phyloP scores from a whole-genome alignment of 2,888 invertebrate species.

The Hirudinaria manillensis region DNA sequence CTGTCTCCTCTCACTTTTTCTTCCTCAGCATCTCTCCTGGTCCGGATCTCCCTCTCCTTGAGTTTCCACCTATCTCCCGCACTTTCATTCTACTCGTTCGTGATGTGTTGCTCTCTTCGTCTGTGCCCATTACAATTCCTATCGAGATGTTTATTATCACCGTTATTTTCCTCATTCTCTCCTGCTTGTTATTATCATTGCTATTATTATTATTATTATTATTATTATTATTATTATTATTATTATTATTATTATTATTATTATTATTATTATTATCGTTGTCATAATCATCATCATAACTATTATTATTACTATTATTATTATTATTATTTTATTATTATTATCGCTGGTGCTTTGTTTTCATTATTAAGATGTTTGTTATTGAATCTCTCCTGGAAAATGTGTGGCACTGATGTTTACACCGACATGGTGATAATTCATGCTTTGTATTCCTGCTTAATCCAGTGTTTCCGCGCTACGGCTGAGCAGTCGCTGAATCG shows the following conservation, averaged over 20 bases:
- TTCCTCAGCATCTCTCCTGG: background rate
- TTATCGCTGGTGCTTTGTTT: too few relatives aligned
- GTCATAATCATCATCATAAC: background rate
- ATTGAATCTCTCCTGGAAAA: too few relatives aligned
- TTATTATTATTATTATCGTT: slow-evolving; percentile 12
- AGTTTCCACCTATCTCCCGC: background rate
- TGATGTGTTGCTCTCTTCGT: slow-evolving; percentile 5
- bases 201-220: slow-evolving; percentile 1
- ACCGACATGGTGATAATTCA: too few relatives aligned
- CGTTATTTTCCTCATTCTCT: background rate
- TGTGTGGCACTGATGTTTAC: too few relatives aligned
- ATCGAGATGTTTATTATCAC: background rate
- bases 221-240: slow-evolving; percentile 11
- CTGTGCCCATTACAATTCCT: background rate
- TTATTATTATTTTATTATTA: background rate
- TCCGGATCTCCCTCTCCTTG: background rate
- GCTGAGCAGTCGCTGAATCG: too few relatives aligned
- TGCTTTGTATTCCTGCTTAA: too few relatives aligned
- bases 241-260: slow-evolving; percentile 19
- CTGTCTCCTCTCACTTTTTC: background rate
- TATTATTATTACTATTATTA: slow-evolving; percentile 18
- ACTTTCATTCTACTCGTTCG: background rate
- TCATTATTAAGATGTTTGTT: too few relatives aligned
- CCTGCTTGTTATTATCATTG: background rate
- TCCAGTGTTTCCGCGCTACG: too few relatives aligned